Conservation (phyloP, 2,888 invertebrate genomes). For the Caenorhabditis plicata region DNA sequence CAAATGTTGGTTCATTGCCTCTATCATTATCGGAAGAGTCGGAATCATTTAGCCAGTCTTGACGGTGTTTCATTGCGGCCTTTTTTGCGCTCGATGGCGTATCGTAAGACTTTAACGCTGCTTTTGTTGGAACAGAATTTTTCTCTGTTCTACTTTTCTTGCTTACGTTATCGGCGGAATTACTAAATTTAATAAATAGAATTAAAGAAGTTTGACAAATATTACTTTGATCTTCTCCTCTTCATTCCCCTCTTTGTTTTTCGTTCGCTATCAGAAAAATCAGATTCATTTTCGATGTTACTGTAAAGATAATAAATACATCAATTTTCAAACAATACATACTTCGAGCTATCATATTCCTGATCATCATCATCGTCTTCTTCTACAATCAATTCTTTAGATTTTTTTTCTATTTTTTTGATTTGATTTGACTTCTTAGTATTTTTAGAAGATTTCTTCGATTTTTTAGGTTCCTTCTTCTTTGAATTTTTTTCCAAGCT, state of each 20-base stretch:
- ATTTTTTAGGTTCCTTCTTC: conserved; percentile 1
- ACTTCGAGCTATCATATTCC: too few relatives aligned
- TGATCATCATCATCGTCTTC: too few relatives aligned
- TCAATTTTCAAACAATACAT: too few relatives aligned
- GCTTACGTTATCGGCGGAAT: neutral
- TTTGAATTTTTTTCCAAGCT: neutral
- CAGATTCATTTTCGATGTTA: too few relatives aligned
- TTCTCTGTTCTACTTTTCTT: too few relatives aligned
- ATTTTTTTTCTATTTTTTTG: too few relatives aligned
- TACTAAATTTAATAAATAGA: neutral
- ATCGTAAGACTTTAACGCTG: conserved; percentile 16
- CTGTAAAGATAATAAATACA: too few relatives aligned
- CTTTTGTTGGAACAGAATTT: conserved; percentile 18
- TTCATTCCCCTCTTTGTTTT: neutral
- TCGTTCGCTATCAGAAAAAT: too few relatives aligned
- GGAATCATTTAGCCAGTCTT: conserved; percentile 5
- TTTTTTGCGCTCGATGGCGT: conserved; percentile 10
- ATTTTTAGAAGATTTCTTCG: too few relatives aligned
- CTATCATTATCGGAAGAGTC: conserved; percentile 8
- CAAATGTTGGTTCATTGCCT: neutral
- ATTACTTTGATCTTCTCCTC: neutral
- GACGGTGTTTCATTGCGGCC: conserved; percentile 8
- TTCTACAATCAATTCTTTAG: too few relatives aligned
- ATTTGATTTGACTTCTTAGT: too few relatives aligned
- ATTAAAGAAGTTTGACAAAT: neutral